Conservation (phyloP, 2,113 vertebrate genomes). For the Taurulus bubalis region DNA sequence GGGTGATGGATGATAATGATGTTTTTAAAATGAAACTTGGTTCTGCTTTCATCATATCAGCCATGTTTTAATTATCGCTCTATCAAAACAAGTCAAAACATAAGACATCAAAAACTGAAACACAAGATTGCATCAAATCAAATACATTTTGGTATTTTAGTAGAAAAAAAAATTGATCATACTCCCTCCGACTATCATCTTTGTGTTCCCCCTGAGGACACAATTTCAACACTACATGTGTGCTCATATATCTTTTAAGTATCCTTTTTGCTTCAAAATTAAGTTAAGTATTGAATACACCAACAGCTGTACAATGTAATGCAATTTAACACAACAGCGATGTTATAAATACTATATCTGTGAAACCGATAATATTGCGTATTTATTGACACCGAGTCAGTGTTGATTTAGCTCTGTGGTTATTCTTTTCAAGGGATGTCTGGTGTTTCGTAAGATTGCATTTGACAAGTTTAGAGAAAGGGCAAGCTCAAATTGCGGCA, state of each 20-base stretch:
- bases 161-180: not conserved
- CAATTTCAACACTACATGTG: not conserved
- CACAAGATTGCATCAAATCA: not conserved
- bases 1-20: not conserved
- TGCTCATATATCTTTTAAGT: not conserved
- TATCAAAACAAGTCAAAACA: slow-evolving; percentile 14
- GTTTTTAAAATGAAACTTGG: not conserved
- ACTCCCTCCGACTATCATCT: not conserved
- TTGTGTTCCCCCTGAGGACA: not conserved
- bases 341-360: not conserved
- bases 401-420: not conserved
- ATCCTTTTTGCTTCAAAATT: not conserved
- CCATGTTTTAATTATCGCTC: not conserved
- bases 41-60: slow-evolving; percentile 16
- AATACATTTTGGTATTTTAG: not conserved
- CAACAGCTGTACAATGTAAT: slow-evolving; percentile 1
- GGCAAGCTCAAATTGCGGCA: no score
- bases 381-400: not conserved
- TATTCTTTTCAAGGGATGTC: not conserved
- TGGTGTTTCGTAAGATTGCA: not conserved
- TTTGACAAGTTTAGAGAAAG: not conserved
- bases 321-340: not conserved
- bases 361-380: not conserved
- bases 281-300: not conserved
- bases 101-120: not conserved